Conservation (phyloP, 2,113 vertebrate species). For the Ophthalmolycus amberensis region DNA sequence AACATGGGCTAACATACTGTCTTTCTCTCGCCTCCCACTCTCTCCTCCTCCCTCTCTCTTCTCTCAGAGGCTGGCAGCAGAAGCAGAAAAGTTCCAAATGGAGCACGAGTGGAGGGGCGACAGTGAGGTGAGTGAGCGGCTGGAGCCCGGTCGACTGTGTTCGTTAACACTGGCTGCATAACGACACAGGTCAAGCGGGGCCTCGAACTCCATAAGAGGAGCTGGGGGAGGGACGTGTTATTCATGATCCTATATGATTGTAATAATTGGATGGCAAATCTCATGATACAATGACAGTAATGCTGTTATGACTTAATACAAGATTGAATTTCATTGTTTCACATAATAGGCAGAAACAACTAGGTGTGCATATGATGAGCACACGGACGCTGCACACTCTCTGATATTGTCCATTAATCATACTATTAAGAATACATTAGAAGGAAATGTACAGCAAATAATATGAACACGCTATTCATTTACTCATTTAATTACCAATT, state of each 20-base stretch:
- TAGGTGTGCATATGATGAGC: conserved; percentile 3
- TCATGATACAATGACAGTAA: conserved; percentile 45
- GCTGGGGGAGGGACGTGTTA: conserved; percentile 46
- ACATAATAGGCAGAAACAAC: conserved; percentile 27
- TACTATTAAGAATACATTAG: conserved; percentile 22
- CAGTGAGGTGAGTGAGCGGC: conserved; percentile 85
- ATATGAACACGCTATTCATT: conserved; percentile 33
- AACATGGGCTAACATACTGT: conserved; percentile 6
- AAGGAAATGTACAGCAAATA: conserved; percentile 21
- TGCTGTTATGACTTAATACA: conserved; percentile 39
- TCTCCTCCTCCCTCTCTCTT: not conserved
- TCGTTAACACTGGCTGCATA: conserved; percentile 29
- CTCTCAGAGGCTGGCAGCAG: conserved; percentile 86
- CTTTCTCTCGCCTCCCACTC: not conserved
- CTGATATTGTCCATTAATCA: conserved; percentile 25
- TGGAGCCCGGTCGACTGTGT: not conserved
- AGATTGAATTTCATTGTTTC: conserved; percentile 54
- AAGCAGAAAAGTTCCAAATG: conserved; percentile 89
- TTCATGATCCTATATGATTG: conserved; percentile 78
- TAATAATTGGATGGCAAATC: conserved; percentile 60
- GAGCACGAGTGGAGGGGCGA: conserved; percentile 89
- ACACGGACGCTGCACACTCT: not conserved
- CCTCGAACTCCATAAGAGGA: conserved; percentile 25
- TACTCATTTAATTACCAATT: conserved; percentile 21
- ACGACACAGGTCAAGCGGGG: conserved; percentile 16